A percentile compares a stretch with the other conserved stretches of the same genome.
Conservation (phyloP, 2,888 invertebrate species). For the Choristoneura rosaceana region DNA sequence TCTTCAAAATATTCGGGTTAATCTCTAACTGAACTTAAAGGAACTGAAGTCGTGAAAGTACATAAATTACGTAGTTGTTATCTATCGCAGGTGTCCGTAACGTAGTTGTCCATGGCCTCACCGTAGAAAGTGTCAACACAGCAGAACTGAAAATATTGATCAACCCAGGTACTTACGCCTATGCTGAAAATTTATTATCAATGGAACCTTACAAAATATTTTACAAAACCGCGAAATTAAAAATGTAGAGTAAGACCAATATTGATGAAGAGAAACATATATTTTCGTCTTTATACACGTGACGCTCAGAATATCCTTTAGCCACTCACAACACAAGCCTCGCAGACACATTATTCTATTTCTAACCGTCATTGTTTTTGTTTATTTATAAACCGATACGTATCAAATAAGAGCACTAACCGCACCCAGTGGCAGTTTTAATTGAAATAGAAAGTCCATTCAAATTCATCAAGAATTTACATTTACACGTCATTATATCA, state of each 20-base stretch:
- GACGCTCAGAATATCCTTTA: conserved; percentile 3
- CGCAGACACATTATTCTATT: conserved; percentile 40
- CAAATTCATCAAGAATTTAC: conserved; percentile 60
- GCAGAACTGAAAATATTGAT: no score
- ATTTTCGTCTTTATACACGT: neutral
- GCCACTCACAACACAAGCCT: conserved; percentile 8
- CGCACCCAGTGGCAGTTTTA: conserved; percentile 55
- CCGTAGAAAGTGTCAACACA: no score
- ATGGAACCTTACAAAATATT: neutral
- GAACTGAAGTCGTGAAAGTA: no score
- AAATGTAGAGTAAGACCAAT: neutral
- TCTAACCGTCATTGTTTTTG: conserved; percentile 27
- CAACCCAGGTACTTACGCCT: no score
- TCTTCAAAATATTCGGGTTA: no score
- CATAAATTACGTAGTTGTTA: no score
- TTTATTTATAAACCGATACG: conserved; percentile 41
- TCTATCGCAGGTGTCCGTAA: no score
- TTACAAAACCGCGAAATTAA: neutral
- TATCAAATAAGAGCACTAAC: conserved; percentile 16
- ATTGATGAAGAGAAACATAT: neutral
- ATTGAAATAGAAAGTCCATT: conserved; percentile 72
- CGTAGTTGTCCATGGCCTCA: no score
- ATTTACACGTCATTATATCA: conserved; percentile 55
- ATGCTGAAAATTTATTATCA: no score
- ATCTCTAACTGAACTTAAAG: no score